Conservation (phyloP, 2,113 vertebrate species). For the Megaceryle maxima region DNA sequence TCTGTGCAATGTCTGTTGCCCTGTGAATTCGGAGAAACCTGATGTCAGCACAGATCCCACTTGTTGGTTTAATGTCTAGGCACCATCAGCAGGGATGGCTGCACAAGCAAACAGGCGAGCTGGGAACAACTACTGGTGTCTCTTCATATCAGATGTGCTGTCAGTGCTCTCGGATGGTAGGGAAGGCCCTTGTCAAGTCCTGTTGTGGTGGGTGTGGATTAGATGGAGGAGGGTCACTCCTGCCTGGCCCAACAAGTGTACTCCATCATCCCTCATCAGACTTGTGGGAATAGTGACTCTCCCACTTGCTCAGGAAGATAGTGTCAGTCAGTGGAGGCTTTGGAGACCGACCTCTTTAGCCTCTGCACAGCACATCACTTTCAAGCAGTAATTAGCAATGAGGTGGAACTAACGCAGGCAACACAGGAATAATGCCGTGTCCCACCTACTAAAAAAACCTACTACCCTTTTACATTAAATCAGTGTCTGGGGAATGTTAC, state of each 20-base stretch:
- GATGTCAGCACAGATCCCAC: not conserved
- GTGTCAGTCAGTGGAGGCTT: not conserved
- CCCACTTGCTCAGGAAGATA: slow-evolving; percentile 29
- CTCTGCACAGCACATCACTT: not conserved
- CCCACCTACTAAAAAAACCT: not conserved
- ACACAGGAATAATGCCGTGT: not conserved
- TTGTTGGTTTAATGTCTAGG: slow-evolving; percentile 30
- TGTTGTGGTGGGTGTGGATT: not conserved
- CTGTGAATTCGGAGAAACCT: not conserved
- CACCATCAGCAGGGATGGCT: not conserved
- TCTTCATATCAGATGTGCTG: not conserved
- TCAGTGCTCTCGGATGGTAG: not conserved
- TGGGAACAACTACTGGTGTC: not conserved
- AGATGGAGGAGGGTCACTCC: not conserved
- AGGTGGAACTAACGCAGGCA: slow-evolving; percentile 34
- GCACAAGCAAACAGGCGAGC: not conserved
- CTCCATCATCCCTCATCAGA: not conserved
- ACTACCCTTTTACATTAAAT: slow-evolving; percentile 42
- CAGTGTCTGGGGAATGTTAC: not conserved
- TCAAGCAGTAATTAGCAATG: slow-evolving; percentile 36
- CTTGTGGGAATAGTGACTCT: not conserved
- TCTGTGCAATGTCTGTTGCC: not conserved
- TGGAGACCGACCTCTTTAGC: slow-evolving; percentile 28
- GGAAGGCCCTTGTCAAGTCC: not conserved
- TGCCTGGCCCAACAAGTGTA: not conserved